Conservation (phyloP, 2,113 vertebrate genomes). For the Plectropomus leopardus region DNA sequence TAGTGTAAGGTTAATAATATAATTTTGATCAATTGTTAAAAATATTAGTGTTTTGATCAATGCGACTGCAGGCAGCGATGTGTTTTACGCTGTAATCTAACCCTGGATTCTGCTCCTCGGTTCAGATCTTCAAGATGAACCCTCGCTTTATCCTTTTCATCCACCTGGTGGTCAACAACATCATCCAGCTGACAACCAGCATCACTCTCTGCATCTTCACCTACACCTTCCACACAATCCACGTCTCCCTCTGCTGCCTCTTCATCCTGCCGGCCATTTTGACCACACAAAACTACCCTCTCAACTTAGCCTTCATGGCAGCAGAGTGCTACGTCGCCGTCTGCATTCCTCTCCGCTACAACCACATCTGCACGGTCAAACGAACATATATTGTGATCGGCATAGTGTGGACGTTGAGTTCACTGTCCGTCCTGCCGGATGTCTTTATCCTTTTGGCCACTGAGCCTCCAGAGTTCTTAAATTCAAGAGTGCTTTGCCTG, state of each 20-base stretch:
- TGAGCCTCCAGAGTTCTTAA: no score
- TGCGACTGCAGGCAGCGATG: neutral
- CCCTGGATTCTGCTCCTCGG: neutral
- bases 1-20: neutral
- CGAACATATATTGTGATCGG: no score
- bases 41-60: neutral
- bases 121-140: slow-evolving; percentile 47
- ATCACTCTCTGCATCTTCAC: slow-evolving; percentile 41
- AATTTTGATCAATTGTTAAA: neutral
- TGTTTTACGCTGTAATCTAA: neutral
- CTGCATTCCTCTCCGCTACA: slow-evolving; percentile 71
- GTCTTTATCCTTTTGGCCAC: no score
- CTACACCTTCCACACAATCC: slow-evolving; percentile 12
- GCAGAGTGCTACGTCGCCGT: slow-evolving; percentile 74
- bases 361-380: slow-evolving; percentile 37
- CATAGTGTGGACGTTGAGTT: no score
- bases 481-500: no score
- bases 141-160: slow-evolving; percentile 71
- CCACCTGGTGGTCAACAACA: slow-evolving; percentile 70
- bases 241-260: slow-evolving; percentile 63
- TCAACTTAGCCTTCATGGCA: slow-evolving; percentile 74
- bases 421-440: no score
- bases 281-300: slow-evolving; percentile 71
- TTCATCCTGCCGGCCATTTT: slow-evolving; percentile 51
- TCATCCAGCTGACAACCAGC: slow-evolving; percentile 56